Percentiles rank a stretch among this genome's conserved stretches.
Conservation (phyloP, 2,113 vertebrate species). For the Terrapene triunguis region DNA sequence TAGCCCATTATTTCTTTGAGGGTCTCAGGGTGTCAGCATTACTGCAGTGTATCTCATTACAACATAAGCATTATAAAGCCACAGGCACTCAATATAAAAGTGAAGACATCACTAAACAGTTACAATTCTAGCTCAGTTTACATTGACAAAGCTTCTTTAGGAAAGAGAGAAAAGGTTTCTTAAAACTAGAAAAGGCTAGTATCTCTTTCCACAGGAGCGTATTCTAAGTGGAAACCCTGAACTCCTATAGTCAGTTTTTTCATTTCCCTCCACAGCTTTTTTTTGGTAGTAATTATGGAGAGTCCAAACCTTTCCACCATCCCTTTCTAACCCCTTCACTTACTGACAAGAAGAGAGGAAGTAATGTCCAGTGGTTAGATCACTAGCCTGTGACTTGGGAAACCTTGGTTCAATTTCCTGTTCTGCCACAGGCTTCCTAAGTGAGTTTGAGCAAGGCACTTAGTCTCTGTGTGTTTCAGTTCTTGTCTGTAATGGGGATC, state of each 20-base stretch:
- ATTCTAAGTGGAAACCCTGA: background rate
- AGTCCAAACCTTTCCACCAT: background rate
- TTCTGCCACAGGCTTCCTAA: background rate
- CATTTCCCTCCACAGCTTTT: background rate
- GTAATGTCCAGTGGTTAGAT: background rate
- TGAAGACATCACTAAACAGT: accelerated
- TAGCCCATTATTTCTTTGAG: background rate
- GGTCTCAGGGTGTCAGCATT: background rate
- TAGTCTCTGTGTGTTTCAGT: background rate
- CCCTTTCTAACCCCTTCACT: background rate
- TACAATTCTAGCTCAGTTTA: accelerated
- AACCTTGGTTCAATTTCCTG: background rate
- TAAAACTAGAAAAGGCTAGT: background rate
- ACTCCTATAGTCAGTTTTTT: background rate
- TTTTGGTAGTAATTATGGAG: background rate
- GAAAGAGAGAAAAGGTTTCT: background rate
- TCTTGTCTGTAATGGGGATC: background rate
- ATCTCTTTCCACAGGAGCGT: background rate
- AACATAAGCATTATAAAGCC: accelerated
- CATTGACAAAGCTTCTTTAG: background rate
- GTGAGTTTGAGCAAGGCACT: background rate
- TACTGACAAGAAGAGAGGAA: background rate
- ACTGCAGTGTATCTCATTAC: accelerated
- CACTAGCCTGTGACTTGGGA: background rate
- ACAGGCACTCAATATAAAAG: background rate